These are phyloP conservation scores for Lacanobia oleracea DNA, from an alignment of 2,888 invertebrate genomes.

Conservation along the genomic window DNA sequence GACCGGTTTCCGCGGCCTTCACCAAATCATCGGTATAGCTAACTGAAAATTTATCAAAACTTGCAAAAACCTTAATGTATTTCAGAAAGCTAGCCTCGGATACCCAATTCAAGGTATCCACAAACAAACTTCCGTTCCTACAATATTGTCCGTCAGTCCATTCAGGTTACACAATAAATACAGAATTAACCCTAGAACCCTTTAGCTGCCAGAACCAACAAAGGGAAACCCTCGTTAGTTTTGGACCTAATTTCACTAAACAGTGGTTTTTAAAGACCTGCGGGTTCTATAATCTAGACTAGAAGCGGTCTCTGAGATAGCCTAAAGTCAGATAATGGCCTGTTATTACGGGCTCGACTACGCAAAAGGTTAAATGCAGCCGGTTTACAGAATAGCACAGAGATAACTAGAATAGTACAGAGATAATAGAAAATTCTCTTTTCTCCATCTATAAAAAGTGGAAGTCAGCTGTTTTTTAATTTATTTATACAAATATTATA, in stretches of 20 bases:
- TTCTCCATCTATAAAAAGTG: no score
- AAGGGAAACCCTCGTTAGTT: slow-evolving; percentile 14
- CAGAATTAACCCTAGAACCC: neutral
- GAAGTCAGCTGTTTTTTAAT: no score
- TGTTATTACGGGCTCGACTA: slow-evolving; percentile 14
- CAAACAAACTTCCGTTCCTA: neutral
- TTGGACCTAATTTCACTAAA: slow-evolving; percentile 14
- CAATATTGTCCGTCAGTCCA: neutral
- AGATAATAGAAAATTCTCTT: no score
- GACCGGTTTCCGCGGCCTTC: no score
- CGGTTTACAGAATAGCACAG: neutral
- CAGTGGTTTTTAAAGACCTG: slow-evolving; percentile 6
- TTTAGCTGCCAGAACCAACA: slow-evolving; percentile 7
- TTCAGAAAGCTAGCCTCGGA: neutral
- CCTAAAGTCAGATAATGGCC: neutral
- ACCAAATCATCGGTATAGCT: no score
- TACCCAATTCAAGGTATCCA: slow-evolving; percentile 9
- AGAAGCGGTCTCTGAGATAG: neutral
- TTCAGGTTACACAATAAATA: neutral
- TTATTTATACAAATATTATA: no score
- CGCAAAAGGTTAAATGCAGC: slow-evolving; percentile 6
- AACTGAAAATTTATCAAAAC: neutral
- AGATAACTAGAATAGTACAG: slow-evolving; percentile 17
- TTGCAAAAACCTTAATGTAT: neutral
- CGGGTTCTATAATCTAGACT: slow-evolving; percentile 8